Evolutionary conservation across 2,888 invertebrate species (phyloP).

Genomic region (Thereva nobilitata): DNA sequence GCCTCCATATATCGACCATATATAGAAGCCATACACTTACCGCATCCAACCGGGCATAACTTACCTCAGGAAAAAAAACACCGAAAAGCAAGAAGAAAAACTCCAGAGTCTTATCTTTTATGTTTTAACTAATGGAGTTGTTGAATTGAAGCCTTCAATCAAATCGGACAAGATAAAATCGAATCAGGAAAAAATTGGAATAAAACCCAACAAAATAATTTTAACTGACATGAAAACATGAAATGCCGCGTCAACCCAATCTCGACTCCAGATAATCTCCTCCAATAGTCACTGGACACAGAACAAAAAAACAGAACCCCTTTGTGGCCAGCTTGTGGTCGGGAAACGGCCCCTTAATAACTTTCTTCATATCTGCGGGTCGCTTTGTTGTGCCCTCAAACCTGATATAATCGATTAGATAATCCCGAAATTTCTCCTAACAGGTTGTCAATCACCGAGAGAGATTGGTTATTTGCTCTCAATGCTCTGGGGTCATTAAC

Average conservation of each 20-base stretch:
- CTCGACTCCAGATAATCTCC: neutral
- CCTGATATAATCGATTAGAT: conserved; percentile 27
- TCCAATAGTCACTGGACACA: neutral
- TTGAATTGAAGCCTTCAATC: too few relatives aligned
- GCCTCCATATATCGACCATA: too few relatives aligned
- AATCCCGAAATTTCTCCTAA: conserved; percentile 13
- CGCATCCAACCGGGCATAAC: too few relatives aligned
- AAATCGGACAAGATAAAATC: too few relatives aligned
- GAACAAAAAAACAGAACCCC: too few relatives aligned
- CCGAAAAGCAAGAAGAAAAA: too few relatives aligned
- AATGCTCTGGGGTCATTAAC: conserved; percentile 17
- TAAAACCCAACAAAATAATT: neutral
- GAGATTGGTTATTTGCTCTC: conserved; percentile 1
- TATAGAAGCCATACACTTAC: too few relatives aligned
- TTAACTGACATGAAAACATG: neutral
- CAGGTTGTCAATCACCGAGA: conserved; percentile 21
- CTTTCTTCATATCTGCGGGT: conserved; percentile 12
- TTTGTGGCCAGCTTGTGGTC: neutral
- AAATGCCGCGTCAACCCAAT: conserved; percentile 8
- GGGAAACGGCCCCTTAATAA: conserved; percentile 17
- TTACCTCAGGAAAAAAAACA: too few relatives aligned
- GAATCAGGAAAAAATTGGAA: too few relatives aligned
- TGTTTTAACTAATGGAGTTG: too few relatives aligned
- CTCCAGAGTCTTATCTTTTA: too few relatives aligned
- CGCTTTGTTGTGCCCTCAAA: conserved; percentile 15